Evolutionary conservation across 2,888 invertebrate species (phyloP).

Genomic region (Corbicula japonica): DNA sequence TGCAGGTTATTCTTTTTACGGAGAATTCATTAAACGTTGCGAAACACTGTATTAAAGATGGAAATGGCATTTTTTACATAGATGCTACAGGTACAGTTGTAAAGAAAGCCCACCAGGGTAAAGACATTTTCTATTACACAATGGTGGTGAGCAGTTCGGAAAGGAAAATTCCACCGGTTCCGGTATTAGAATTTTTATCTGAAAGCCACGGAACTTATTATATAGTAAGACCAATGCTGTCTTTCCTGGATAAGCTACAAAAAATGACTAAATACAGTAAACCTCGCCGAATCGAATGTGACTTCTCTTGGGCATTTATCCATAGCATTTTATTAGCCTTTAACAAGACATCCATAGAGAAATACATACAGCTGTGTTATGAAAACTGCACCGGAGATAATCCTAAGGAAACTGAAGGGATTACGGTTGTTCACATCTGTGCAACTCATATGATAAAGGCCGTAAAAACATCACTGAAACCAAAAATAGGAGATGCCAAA

Average conservation of each 20-base stretch:
- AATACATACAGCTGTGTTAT: conserved; percentile 1
- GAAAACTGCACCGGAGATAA: background rate
- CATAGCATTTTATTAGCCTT: conserved; percentile 2
- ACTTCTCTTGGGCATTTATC: conserved; percentile 29
- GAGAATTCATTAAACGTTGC: conserved; percentile 8
- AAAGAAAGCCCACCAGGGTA: background rate
- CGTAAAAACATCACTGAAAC: too few relatives aligned
- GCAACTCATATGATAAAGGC: conserved; percentile 5
- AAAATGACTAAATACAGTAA: background rate
- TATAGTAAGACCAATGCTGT: background rate
- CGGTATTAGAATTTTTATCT: conserved; percentile 16
- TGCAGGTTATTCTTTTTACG: conserved; percentile 3
- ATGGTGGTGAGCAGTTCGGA: conserved; percentile 6
- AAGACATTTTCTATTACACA: conserved; percentile 18
- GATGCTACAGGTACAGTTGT: conserved; percentile 34
- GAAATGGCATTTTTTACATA: conserved; percentile 26
- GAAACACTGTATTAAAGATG: conserved; percentile 5
- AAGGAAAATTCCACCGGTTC: background rate
- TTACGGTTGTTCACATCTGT: conserved; percentile 5
- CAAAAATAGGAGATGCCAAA: too few relatives aligned
- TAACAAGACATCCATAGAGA: background rate
- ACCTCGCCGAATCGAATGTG: conserved; percentile 2
- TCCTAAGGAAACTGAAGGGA: background rate
- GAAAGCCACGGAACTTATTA: background rate
- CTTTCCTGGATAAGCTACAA: background rate